These are phyloP conservation scores for Drosophila diplacantha DNA, from an alignment of 2,888 invertebrate species.

Conservation along the genomic window DNA sequence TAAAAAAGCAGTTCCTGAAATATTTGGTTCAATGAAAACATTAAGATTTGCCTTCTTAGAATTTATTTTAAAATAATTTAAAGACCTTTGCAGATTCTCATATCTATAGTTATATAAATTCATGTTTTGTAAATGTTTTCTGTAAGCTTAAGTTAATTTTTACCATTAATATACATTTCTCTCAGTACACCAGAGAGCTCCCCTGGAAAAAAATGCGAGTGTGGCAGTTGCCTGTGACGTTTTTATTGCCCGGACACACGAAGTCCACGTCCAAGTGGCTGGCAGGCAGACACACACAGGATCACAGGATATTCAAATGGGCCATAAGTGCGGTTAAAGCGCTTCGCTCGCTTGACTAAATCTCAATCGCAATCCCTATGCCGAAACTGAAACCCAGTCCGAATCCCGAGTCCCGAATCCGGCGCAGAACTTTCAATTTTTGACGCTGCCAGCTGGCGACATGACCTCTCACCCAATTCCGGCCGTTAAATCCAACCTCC, in stretches of 20 bases:
- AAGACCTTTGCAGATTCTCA: background rate
- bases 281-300: constrained; percentile 23
- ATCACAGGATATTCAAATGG: constrained; percentile 71
- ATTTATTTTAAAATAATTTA: background rate
- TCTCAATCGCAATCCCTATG: constrained; percentile 53
- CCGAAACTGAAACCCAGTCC: constrained; percentile 23
- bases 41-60: background rate
- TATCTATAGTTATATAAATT: background rate
- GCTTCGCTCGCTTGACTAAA: constrained; percentile 67
- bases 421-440: constrained; percentile 66
- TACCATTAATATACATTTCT: background rate
- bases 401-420: constrained; percentile 1
- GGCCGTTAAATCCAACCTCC: constrained; percentile 14
- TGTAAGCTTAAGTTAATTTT: background rate
- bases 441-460: constrained; percentile 71
- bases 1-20: background rate
- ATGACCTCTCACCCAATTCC: constrained; percentile 52
- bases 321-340: constrained; percentile 72
- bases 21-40: background rate
- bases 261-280: constrained; percentile 16
- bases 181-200: constrained; percentile 15
- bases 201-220: constrained; percentile 35
- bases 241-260: constrained; percentile 73
- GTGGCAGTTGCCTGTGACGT: constrained; percentile 74
- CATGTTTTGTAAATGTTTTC: background rate